phyloP scores from a whole-genome alignment of 2,888 invertebrate genomes.

The Mechanitis messenoides region DNA sequence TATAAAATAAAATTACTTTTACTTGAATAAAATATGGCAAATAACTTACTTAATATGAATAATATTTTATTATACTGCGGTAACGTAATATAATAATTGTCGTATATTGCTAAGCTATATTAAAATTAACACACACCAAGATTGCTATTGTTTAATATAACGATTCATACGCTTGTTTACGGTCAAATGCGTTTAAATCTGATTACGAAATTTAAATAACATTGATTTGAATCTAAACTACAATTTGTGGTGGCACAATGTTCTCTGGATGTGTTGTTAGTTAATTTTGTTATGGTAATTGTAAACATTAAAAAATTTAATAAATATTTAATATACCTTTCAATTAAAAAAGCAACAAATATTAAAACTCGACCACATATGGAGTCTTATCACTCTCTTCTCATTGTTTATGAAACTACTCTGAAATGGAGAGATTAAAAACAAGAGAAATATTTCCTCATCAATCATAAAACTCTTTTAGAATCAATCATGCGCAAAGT shows the following conservation, averaged over 20 bases:
- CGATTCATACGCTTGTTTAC: not conserved
- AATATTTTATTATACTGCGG: no score
- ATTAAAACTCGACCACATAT: not conserved
- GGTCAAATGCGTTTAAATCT: not conserved
- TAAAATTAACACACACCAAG: no score
- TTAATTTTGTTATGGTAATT: not conserved
- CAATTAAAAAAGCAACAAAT: not conserved
- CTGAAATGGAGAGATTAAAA: conserved; percentile 2
- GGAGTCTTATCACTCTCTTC: not conserved
- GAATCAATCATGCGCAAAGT: conserved; percentile 26
- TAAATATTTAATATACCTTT: not conserved
- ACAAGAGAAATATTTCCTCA: conserved; percentile 13
- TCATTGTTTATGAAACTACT: conserved; percentile 1
- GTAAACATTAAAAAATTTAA: not conserved
- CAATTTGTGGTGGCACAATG: not conserved
- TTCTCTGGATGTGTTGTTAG: not conserved
- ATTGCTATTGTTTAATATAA: no score
- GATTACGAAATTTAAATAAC: conserved; percentile 6
- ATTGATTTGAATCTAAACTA: conserved; percentile 5
- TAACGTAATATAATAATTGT: no score
- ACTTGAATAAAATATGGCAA: no score
- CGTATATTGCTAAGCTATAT: no score
- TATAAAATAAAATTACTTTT: not conserved
- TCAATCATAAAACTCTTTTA: conserved; percentile 27
- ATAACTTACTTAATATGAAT: no score